Base-by-base conservation (phyloP, 2,797 vertebrate genomes). In the Poecilia picta region DNA sequence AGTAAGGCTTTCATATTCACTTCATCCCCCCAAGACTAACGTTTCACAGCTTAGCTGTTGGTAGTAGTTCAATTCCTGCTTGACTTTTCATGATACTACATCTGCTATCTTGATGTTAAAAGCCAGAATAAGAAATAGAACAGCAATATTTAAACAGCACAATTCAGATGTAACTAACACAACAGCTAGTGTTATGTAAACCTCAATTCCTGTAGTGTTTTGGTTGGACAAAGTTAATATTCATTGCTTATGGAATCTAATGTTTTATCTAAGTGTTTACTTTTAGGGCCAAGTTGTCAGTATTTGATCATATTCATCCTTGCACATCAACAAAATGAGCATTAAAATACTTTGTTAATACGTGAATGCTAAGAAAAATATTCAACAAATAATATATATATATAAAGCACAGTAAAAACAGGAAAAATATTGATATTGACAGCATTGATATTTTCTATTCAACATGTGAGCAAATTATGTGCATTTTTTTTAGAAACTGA, bases 1-100 rank as follows among this genome's bases (percentile, higher is more conserved):
- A 90, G 82, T 86, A 47, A 57, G 86, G 78, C 81, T 89, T 87
- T 93, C 93, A 83, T 8, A 81, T 79, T 89, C 76, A 88, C 86
- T 78, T 86, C 72, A 86, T 68, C 88, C 83, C 76, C 66, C 80
- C 39, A 84, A 12, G 78, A 91, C 89, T 75, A 75, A 82, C 78
- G 88, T 83, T 87, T 87, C 81, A 88, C 89, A 53, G 74, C 78
- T 82, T 62, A 87, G 28, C 72, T 82, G 76, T 49, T 33, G 79
- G 49, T 86, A 85, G 86, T 90, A 85, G 76, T 79, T 77, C 74
- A 46, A 78, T 78, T 36, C 3, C 12, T 8, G 25, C n/a, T 28
- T 71, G 11, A n/a, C 39, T 43, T 64, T 64, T 75, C 23, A 68
- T 68, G 39, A 31, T 23, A 72, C 46, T 73, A 25, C 66, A 68